Evolutionary conservation across 92 coral and sea anemone genomes (phyloP), one percentile per base, ranked within the genome.

Genomic region (Epizoanthus ramosus): DNA sequence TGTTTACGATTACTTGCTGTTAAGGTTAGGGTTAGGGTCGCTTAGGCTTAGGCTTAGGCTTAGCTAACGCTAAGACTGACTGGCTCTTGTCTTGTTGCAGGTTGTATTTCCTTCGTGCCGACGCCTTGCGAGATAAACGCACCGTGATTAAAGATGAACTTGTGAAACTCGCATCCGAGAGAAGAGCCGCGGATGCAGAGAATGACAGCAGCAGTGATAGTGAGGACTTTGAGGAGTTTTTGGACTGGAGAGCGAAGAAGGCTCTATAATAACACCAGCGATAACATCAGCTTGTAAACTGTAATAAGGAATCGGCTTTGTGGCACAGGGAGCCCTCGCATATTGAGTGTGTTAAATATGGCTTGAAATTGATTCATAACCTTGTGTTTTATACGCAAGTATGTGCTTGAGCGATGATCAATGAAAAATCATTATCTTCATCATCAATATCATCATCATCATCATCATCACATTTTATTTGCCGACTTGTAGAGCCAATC

Each of bases 231-330:
- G 99, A 97, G n/a, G 99, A 97, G 18, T 87, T 97, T 56, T 85
- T 97, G 37, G 98, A 97, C 75, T 97, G 99, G 99, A 90, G 99
- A 65, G 99, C 99, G 28, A 97, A 97, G 88, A 94, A 92, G 74
- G 99, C 87, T 35, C 68, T 80, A 54, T 89, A 63, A 85, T 23
- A 61, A 18, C 17, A 9, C 28, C 18, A 16, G 58, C n/a, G 16
- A 0, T 43, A 41, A 33, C 59, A 1, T 23, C 35, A 22, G 28
- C 69, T 23, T 6, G 68, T 24, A 57, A 57, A 24, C 31, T 71
- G 8, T 25, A 64, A 9, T 18, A 33, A 8, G 4, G 8, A 63
- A 1, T 8, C 15, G 16, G 22, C 33, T 23, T 28, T 3, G 68
- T 3, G 19, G 13, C 56, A 5, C 63, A 37, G 43, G 43, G 43